A percentile compares a stretch with the other conserved stretches of the same genome.
Evolutionary conservation across 2,113 vertebrate genomes (phyloP).

Genomic region (Falcunculus frontatus): DNA sequence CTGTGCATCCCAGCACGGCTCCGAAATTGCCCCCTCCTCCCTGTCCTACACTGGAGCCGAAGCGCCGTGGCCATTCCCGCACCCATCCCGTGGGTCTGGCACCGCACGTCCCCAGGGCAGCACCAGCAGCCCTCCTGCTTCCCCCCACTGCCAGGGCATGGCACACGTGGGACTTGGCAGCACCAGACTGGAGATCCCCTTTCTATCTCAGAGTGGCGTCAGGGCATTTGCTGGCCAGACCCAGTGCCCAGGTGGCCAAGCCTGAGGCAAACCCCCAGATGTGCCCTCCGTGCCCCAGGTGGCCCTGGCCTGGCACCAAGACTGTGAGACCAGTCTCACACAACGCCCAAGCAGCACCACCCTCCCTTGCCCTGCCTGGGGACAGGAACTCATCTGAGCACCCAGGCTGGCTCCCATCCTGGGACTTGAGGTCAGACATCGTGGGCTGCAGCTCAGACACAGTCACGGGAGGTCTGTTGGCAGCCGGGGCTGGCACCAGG

Average conservation of each 20-base stretch:
- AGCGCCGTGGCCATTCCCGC: accelerated
- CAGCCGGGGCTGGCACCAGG: background rate
- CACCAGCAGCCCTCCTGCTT: background rate
- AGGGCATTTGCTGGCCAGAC: background rate
- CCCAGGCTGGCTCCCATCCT: background rate
- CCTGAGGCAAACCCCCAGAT: background rate
- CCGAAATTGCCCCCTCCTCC: background rate
- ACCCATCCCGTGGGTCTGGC: accelerated
- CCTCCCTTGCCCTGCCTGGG: background rate
- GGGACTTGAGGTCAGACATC: background rate
- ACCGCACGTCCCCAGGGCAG: accelerated
- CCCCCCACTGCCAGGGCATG: background rate
- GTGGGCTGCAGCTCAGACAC: background rate
- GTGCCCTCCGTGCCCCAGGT: accelerated
- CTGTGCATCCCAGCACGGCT: background rate
- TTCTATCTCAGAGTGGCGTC: accelerated
- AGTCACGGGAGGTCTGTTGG: background rate
- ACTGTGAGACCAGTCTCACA: background rate
- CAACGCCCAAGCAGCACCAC: accelerated
- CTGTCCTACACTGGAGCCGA: accelerated
- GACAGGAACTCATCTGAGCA: background rate
- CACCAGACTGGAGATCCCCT: accelerated
- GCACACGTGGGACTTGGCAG: background rate
- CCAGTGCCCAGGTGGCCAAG: background rate
- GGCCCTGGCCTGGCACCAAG: background rate